Percentiles rank a stretch among this genome's conserved stretches.
phyloP scores from a whole-genome alignment of 2,113 vertebrate species.

The Hydrolagus affinis region DNA sequence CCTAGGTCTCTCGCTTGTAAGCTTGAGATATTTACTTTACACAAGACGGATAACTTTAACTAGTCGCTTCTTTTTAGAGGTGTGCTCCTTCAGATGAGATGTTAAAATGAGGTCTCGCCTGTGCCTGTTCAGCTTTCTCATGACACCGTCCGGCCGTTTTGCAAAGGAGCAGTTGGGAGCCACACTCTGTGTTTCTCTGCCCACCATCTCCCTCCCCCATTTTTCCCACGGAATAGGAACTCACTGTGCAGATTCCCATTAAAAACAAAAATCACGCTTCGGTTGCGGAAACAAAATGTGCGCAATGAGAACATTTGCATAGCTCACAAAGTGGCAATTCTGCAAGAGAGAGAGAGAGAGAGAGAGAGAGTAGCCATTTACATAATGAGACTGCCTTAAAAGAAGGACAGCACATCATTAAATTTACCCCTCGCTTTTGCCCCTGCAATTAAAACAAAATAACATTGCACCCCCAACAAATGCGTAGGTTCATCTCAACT shows the following conservation, averaged over 20 bases:
- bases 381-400: constrained; percentile 4
- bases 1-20: too few species aligned
- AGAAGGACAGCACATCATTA: neutral
- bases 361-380: constrained; percentile 14
- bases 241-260: neutral
- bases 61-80: too few species aligned
- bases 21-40: too few species aligned
- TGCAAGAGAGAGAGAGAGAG: neutral
- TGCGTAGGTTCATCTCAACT: neutral
- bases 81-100: too few species aligned
- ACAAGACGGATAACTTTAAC: too few species aligned
- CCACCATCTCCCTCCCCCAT: too few species aligned
- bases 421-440: neutral
- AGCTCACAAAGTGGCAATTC: constrained; percentile 27
- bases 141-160: neutral
- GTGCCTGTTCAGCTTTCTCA: neutral
- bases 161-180: neutral
- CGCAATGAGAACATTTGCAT: constrained; percentile 22
- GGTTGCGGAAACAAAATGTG: constrained; percentile 10
- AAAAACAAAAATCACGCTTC: neutral
- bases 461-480: neutral
- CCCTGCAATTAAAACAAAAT: neutral
- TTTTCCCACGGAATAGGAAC: neutral
- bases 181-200: neutral
- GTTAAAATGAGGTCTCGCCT: too few species aligned